Conservation (phyloP, 1,140 invertebrate genomes). For the Radopholus similis region DNA sequence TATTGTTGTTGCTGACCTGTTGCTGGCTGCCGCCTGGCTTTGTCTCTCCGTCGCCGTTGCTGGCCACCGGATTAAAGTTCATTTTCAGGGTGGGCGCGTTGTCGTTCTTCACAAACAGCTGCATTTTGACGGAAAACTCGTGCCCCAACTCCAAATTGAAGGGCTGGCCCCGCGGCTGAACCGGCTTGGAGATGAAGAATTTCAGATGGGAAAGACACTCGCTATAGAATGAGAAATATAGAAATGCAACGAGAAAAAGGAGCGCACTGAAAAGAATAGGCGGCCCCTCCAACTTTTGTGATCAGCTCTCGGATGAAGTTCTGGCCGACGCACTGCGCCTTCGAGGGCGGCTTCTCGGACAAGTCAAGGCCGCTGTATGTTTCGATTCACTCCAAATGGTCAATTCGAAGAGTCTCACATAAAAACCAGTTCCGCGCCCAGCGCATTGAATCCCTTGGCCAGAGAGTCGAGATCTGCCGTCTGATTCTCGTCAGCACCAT, state of each 20-base stretch:
- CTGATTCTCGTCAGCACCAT: not conserved
- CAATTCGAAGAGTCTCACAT: conserved; percentile 11
- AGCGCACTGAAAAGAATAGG: conserved; percentile 24
- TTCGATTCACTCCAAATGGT: not conserved
- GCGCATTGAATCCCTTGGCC: conserved; percentile 10
- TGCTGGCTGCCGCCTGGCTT: not conserved
- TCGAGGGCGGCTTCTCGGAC: not conserved
- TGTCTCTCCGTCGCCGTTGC: not conserved
- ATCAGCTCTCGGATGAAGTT: conserved; percentile 16
- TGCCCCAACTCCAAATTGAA: conserved; percentile 25
- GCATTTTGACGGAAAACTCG: conserved; percentile 24
- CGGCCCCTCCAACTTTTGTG: conserved; percentile 5
- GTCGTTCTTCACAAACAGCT: conserved; percentile 35
- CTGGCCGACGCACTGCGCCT: conserved; percentile 27
- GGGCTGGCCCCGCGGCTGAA: conserved; percentile 28
- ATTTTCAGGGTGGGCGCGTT: conserved; percentile 1
- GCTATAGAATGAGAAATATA: conserved; percentile 5
- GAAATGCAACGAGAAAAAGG: not conserved
- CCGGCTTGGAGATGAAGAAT: conserved; percentile 30
- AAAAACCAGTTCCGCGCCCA: conserved; percentile 18
- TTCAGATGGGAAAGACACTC: conserved; percentile 34
- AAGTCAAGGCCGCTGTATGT: conserved; percentile 28
- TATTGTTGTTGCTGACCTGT: not conserved
- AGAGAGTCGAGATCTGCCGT: not conserved
- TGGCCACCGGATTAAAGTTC: conserved; percentile 12